These are phyloP conservation scores for Phenganax marumi DNA, from an alignment of 92 coral and sea anemone species.

Conservation along the genomic window DNA sequence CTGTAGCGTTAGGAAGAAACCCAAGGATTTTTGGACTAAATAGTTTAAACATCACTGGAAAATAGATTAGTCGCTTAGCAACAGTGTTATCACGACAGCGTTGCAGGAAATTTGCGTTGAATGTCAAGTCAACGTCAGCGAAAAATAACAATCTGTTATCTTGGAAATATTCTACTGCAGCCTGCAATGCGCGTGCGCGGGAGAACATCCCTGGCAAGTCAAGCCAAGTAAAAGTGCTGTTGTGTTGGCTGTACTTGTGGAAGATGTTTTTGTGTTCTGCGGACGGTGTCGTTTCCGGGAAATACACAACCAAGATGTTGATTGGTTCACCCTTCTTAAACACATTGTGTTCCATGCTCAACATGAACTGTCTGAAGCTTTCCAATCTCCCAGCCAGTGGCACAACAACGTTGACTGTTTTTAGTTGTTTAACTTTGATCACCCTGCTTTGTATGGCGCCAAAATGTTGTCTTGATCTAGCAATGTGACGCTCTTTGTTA, in stretches of 20 bases:
- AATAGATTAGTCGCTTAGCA: conserved; percentile 75
- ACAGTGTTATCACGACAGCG: conserved; percentile 82
- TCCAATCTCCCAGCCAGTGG: conserved; percentile 82
- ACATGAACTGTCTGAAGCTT: conserved; percentile 80
- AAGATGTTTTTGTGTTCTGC: conserved; percentile 67
- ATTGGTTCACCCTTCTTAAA: conserved; percentile 70
- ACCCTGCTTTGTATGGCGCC: conserved; percentile 77
- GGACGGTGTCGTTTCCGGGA: conserved; percentile 67
- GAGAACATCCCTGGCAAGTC: conserved; percentile 83
- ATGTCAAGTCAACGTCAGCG: conserved; percentile 84
- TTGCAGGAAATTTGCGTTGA: conserved; percentile 71
- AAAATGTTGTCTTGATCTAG: conserved; percentile 61
- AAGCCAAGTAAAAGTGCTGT: conserved; percentile 80
- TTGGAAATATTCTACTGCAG: conserved; percentile 89
- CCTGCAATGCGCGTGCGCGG: conserved; percentile 78
- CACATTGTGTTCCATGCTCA: conserved; percentile 71
- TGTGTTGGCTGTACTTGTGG: conserved; percentile 60
- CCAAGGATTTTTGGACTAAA: conserved; percentile 71
- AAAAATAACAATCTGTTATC: conserved; percentile 70
- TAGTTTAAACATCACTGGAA: conserved; percentile 92
- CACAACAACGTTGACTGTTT: conserved; percentile 73
- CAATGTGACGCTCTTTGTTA: conserved; percentile 3
- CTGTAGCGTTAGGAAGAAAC: conserved; percentile 42
- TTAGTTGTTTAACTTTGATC: conserved; percentile 52
- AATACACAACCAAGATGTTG: conserved; percentile 81